Percentiles rank a stretch among this genome's conserved stretches.
These are phyloP conservation scores for Troglohyphantes excavatus DNA, from an alignment of 2,888 invertebrate genomes.

Conservation along the genomic window DNA sequence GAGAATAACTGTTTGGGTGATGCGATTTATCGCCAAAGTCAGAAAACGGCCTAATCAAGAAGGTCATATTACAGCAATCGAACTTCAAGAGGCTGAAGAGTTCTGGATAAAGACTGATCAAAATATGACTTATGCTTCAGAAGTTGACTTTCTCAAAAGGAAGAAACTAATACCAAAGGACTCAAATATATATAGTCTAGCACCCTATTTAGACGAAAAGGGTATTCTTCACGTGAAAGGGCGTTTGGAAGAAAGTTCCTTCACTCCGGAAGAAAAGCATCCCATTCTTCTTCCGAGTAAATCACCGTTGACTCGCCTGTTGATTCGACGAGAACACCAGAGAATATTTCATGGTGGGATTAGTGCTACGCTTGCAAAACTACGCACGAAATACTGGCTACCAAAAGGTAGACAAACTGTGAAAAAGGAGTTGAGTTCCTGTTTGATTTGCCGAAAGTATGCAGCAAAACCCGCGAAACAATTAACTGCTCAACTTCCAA, in stretches of 20 bases:
- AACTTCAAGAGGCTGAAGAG: no score
- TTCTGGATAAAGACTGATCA: no score
- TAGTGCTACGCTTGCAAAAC: not conserved
- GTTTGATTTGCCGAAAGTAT: not conserved
- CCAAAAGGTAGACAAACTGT: not conserved
- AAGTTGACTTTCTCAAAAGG: not conserved
- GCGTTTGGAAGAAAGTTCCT: not conserved
- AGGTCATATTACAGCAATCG: not conserved
- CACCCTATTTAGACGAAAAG: not conserved
- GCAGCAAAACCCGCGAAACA: not conserved
- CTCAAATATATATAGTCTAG: not conserved
- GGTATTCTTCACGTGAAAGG: not conserved
- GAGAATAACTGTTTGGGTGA: not conserved
- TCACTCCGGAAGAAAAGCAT: not conserved
- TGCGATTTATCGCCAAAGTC: not conserved
- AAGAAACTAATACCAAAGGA: not conserved
- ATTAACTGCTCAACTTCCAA: not conserved
- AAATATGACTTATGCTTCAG: no score
- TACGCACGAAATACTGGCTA: not conserved
- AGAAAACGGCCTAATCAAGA: not conserved
- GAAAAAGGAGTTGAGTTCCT: no score
- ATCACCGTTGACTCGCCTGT: not conserved
- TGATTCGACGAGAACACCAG: not conserved
- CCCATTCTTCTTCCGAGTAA: not conserved
- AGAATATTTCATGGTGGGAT: not conserved